phyloP scores from a whole-genome alignment of 2,797 vertebrate genomes.

The Poeciliopsis turneri region DNA sequence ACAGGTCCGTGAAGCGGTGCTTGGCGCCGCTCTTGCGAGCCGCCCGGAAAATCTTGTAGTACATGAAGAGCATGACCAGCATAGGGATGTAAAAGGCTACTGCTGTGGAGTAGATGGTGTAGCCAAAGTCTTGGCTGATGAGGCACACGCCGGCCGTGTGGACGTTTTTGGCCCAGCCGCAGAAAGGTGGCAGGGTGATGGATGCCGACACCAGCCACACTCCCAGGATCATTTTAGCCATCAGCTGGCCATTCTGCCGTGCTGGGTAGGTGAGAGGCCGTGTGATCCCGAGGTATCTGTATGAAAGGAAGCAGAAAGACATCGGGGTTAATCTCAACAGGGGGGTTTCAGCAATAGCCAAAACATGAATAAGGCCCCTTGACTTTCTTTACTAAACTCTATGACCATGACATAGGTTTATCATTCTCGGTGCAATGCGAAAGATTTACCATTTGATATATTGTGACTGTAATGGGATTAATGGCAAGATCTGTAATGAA shows the following conservation, averaged over 20 bases:
- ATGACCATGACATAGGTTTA: neutral
- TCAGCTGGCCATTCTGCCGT: slow-evolving; percentile 84
- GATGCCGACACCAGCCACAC: slow-evolving; percentile 85
- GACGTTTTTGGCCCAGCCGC: slow-evolving; percentile 85
- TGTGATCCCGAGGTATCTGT: slow-evolving; percentile 85
- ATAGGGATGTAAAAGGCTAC: slow-evolving; percentile 88
- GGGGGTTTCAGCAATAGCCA: neutral
- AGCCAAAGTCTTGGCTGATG: slow-evolving; percentile 86
- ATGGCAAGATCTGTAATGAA: too few relatives aligned
- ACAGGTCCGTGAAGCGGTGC: slow-evolving; percentile 81
- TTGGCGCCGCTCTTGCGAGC: slow-evolving; percentile 85
- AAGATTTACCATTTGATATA: neutral
- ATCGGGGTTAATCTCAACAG: slow-evolving; percentile 9
- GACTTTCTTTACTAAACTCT: slow-evolving; percentile 8
- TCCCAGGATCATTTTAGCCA: slow-evolving; percentile 86
- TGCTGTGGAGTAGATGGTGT: slow-evolving; percentile 86
- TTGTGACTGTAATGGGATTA: neutral
- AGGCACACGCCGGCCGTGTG: slow-evolving; percentile 83
- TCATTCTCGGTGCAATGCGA: neutral
- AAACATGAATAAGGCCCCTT: slow-evolving; percentile 10
- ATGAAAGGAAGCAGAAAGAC: slow-evolving; percentile 37
- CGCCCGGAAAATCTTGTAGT: slow-evolving; percentile 86
- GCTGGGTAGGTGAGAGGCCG: slow-evolving; percentile 85
- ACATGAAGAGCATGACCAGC: slow-evolving; percentile 87
- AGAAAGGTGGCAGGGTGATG: slow-evolving; percentile 86